phyloP scores from a whole-genome alignment of 1,140 invertebrate genomes.

The Drosophila fuyamai region DNA sequence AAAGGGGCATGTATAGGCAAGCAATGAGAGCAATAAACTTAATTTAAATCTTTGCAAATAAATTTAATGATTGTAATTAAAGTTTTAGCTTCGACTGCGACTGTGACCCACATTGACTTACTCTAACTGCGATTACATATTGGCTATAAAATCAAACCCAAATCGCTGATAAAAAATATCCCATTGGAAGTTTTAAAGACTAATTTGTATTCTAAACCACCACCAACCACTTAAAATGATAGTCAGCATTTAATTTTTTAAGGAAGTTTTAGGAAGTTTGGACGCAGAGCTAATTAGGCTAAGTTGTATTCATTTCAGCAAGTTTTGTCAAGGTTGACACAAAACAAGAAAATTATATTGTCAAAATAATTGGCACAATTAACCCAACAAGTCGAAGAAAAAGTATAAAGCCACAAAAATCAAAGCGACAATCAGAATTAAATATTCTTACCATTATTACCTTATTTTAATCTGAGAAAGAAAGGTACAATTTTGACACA shows the following conservation, averaged over 20 bases:
- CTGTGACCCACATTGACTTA: slow-evolving; percentile 41
- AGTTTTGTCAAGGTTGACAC: slow-evolving; percentile 35
- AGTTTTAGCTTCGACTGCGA: slow-evolving; percentile 16
- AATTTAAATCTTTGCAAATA: slow-evolving; percentile 32
- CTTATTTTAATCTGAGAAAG: too few relatives aligned
- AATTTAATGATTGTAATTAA: slow-evolving; percentile 64
- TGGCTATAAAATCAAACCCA: slow-evolving; percentile 15
- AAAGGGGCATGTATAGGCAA: slow-evolving; percentile 45
- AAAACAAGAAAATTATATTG: slow-evolving; percentile 39
- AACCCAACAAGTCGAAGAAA: slow-evolving; percentile 35
- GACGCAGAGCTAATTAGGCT: slow-evolving; percentile 49
- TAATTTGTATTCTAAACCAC: slow-evolving; percentile 1
- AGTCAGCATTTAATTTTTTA: slow-evolving; percentile 42
- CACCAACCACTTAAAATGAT: slow-evolving; percentile 23
- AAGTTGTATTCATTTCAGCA: slow-evolving; percentile 34
- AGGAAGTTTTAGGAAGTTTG: slow-evolving; percentile 67
- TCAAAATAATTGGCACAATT: slow-evolving; percentile 53
- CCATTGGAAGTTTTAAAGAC: background rate
- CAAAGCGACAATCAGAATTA: too few relatives aligned
- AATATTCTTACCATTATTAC: too few relatives aligned
- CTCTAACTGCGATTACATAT: slow-evolving; percentile 8
- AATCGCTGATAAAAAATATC: slow-evolving; percentile 20
- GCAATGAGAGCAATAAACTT: slow-evolving; percentile 44
- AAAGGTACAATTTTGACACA: too few relatives aligned
- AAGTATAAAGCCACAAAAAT: too few relatives aligned